phyloP scores from a whole-genome alignment of 2,797 vertebrate genomes.

The Gallinago stenura region DNA sequence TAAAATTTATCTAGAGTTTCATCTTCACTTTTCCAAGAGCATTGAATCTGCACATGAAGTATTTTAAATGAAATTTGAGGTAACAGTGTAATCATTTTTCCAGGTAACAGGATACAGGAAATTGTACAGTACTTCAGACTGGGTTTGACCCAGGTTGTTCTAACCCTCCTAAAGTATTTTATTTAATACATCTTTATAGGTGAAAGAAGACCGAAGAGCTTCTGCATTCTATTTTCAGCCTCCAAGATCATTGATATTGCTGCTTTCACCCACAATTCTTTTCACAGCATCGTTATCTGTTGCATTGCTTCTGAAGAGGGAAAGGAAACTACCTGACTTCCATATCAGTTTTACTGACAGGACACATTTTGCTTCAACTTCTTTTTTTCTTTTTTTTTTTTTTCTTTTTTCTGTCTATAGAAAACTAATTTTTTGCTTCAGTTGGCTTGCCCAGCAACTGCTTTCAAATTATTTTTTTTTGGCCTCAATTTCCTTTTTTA shows the following conservation, averaged over 20 bases:
- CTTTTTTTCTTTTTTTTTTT: neutral
- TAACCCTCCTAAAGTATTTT: neutral
- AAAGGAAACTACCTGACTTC: neutral
- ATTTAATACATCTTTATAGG: neutral
- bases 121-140: neutral
- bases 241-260: neutral
- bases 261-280: neutral
- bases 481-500: neutral
- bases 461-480: neutral
- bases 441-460: neutral
- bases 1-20: neutral
- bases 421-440: neutral
- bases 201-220: neutral
- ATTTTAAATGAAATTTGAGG: neutral
- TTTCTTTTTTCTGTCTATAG: neutral
- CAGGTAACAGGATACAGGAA: neutral
- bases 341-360: neutral
- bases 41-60: neutral
- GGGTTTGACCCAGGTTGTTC: neutral
- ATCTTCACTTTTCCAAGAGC: neutral
- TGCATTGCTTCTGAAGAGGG: neutral
- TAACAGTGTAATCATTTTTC: neutral
- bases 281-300: neutral
- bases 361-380: neutral
- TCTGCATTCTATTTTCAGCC: neutral